Evolutionary conservation across 1,140 invertebrate genomes (phyloP), one percentile per base, ranked within the genome.

Genomic region (Portunus trituberculatus): DNA sequence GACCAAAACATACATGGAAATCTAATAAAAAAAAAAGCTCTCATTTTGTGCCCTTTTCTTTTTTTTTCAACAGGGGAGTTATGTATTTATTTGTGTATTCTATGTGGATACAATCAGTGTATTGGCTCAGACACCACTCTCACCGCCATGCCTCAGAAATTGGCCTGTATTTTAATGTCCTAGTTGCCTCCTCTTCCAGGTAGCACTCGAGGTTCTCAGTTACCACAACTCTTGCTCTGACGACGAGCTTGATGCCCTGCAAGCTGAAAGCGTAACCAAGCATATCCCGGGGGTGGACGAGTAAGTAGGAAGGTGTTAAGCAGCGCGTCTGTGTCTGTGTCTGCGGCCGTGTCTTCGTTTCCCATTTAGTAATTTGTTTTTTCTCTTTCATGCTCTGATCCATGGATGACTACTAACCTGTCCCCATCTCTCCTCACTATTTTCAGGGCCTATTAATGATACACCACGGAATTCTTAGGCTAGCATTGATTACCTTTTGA

Each of bases 211-310:
- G 97, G 98, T 99, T 0, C 97, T 98, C 8, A 98, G 98, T 83
- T 99, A 99, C 96, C 98, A 99, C 97, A 98, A 98, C 96, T 98
- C 98, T 59, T 98, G 98, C 96, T 97, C 97, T 0, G 98, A 98
- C 87, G 97, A 98, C 45, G 98, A 99, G 97, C 97, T 98, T 10
- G 96, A 97, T 31, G 96, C 97, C n/a, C 97, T 98, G 7, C 97
- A 97, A 95, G 88, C 96, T 31, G 96, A 96, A 76, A n/a, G 48
- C 48, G 84, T 95, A 83, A 93, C 48, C 83, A 52, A 91, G 45
- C 67, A 90, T 95, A 96, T 97, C 31, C 96, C 97, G 39, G 96
- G 96, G 96, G 96, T 98, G 0, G 97, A 98, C 95, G 97, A 98
- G 97, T 97, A 96, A 96, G 97, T 96, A 94, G 25, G 67, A 45